phyloP scores from a whole-genome alignment of 1,140 invertebrate species.

The Dreissena rostriformis region DNA sequence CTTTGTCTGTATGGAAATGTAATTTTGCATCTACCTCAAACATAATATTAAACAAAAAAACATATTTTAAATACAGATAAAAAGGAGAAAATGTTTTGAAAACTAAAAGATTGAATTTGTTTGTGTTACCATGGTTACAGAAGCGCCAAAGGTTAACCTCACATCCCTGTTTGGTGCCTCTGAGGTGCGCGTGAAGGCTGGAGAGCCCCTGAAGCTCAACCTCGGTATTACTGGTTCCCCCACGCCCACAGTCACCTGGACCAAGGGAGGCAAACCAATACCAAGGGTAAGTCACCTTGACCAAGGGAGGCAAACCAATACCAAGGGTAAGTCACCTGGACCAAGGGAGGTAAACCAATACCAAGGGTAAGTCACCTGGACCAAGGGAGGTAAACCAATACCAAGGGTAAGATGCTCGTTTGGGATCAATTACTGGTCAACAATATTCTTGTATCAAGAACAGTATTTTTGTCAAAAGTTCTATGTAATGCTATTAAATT shows the following conservation, averaged over 20 bases:
- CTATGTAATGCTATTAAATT: too few species aligned
- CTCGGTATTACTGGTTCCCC: slow-evolving; percentile 97
- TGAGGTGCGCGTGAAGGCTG: slow-evolving; percentile 97
- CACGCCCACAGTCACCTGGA: slow-evolving; percentile 95
- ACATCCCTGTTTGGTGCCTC: slow-evolving; percentile 93
- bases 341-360: slow-evolving; percentile 86
- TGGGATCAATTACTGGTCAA: too few species aligned
- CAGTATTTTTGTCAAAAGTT: too few species aligned
- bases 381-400: too few species aligned
- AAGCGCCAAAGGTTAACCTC: slow-evolving; percentile 96
- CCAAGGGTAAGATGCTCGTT: too few species aligned
- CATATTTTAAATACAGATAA: neutral
- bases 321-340: slow-evolving; percentile 88
- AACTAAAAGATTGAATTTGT: neutral
- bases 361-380: slow-evolving; percentile 61
- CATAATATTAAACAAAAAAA: too few species aligned
- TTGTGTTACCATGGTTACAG: slow-evolving; percentile 80
- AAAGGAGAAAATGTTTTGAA: neutral
- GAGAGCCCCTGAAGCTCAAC: slow-evolving; percentile 97
- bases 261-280: slow-evolving; percentile 86
- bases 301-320: too few species aligned
- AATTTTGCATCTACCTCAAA: too few species aligned
- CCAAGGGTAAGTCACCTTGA: slow-evolving; percentile 61
- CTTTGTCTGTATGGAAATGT: too few species aligned
- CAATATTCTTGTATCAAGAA: too few species aligned